Conservation (phyloP, 2,888 invertebrate species). For the Candidula unifasciata region DNA sequence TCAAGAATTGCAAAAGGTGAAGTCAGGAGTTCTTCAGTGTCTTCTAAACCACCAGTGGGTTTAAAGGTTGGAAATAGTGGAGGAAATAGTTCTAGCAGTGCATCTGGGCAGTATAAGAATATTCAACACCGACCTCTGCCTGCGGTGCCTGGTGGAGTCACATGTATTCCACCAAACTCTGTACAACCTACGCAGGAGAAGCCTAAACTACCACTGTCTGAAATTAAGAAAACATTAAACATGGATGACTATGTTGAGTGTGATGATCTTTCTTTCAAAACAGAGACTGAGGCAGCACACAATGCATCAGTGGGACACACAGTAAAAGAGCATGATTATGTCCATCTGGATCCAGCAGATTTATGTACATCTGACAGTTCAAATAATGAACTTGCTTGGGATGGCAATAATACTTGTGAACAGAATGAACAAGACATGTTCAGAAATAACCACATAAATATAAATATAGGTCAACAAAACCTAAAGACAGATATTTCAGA, state of each 20-base stretch:
- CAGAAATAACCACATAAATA: background rate
- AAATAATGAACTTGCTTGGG: background rate
- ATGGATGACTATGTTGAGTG: conserved; percentile 51
- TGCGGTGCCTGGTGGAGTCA: conserved; percentile 67
- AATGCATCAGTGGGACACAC: conserved; percentile 78
- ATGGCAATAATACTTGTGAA: background rate
- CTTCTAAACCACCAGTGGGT: conserved; percentile 62
- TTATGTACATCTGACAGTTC: conserved; percentile 10
- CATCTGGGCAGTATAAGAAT: conserved; percentile 44
- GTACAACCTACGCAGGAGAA: conserved; percentile 7
- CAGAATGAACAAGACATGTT: background rate
- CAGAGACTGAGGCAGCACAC: background rate
- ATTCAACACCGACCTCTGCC: conserved; percentile 83
- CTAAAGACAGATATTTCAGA: background rate
- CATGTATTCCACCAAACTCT: conserved; percentile 53
- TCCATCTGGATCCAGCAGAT: conserved; percentile 85
- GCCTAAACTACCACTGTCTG: conserved; percentile 44
- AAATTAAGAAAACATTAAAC: conserved; percentile 40
- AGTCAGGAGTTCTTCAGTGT: conserved; percentile 40
- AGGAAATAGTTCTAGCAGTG: background rate
- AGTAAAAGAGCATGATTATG: conserved; percentile 94
- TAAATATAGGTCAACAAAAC: background rate
- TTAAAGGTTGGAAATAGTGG: conserved; percentile 58
- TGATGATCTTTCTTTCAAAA: conserved; percentile 31
- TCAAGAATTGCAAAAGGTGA: conserved; percentile 60